Base-by-base conservation (phyloP, 2,888 invertebrate genomes). In the Drosophila fulvimacula region DNA sequence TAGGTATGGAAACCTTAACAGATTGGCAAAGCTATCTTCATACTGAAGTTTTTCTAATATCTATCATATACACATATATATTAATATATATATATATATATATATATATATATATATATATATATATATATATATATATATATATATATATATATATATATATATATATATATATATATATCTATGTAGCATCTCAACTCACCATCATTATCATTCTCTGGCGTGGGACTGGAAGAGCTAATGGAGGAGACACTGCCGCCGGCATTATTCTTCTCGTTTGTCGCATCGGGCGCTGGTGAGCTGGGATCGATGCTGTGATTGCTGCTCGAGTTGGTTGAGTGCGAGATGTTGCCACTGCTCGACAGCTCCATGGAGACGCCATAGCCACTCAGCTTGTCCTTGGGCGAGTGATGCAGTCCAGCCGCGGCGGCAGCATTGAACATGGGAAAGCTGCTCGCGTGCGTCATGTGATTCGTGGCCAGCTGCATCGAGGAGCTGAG, bases 131-230 rank as follows among this genome's bases (percentile, higher is more conserved):
- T n/a, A 27, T 17, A n/a, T n/a, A 17, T 19, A 17, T 1, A 41
- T 41, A 5, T 15, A 15, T 15, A 9, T n/a, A 24, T n/a, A 27
- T 17, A n/a, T n/a, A 17, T 19, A 17, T 1, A 41, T 41, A 5
- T 15, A 15, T 15, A 9, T n/a, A 24, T n/a, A 27, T 17, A n/a
- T n/a, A 17, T 19, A 17, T 1, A 41, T 41, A 5, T 15, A 15
- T 15, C 15, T n/a, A 24, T n/a, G 17, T 17, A n/a, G 1, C 6
- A 6, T 17, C 48, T 13, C 30, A 6, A 49, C 60, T 9, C 77
- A 93, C 93, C 93, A 81, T 93, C 93, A 73, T 92, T 92, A 71
- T 93, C 93, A 63, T 92, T 91, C 78, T 89, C 91, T 21, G 89
- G 91, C 21, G 90, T 80, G 10, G 93, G 92, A 82, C 93, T 93